Evolutionary conservation across 1,140 invertebrate genomes (phyloP).

Genomic region (Caerostris extrusa): DNA sequence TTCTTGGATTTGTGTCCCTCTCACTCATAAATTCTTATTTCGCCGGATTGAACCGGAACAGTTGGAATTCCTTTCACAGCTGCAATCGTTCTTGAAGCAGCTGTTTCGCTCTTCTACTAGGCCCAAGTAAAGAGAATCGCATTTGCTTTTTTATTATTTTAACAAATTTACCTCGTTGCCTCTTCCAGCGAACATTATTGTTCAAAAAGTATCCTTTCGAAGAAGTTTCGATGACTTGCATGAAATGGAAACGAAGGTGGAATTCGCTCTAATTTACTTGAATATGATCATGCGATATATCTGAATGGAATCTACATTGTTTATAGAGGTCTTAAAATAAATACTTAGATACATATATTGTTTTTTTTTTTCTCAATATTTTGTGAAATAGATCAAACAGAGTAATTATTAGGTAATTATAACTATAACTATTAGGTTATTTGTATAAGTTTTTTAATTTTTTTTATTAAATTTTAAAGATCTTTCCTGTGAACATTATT

Average conservation of each 20-base stretch:
- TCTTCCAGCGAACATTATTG: not conserved
- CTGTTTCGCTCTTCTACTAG: not conserved
- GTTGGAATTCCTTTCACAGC: not conserved
- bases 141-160: not conserved
- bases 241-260: not conserved
- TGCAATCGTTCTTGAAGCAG: not conserved
- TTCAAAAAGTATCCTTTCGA: not conserved
- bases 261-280: not conserved
- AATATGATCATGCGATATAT: not conserved
- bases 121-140: not conserved
- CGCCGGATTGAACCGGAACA: not conserved
- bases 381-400: too few relatives aligned
- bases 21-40: constrained; percentile 14
- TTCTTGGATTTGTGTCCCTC: not conserved
- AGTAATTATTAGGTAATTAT: too few relatives aligned
- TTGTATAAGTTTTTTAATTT: too few relatives aligned
- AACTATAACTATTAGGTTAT: too few relatives aligned
- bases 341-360: too few relatives aligned
- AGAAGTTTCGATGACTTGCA: not conserved
- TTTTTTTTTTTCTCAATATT: too few relatives aligned
- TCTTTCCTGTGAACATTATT: too few relatives aligned
- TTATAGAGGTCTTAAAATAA: too few relatives aligned
- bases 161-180: not conserved
- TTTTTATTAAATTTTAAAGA: too few relatives aligned
- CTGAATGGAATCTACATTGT: too few relatives aligned